phyloP scores from a whole-genome alignment of 2,888 invertebrate genomes.

The Aromia moschata region DNA sequence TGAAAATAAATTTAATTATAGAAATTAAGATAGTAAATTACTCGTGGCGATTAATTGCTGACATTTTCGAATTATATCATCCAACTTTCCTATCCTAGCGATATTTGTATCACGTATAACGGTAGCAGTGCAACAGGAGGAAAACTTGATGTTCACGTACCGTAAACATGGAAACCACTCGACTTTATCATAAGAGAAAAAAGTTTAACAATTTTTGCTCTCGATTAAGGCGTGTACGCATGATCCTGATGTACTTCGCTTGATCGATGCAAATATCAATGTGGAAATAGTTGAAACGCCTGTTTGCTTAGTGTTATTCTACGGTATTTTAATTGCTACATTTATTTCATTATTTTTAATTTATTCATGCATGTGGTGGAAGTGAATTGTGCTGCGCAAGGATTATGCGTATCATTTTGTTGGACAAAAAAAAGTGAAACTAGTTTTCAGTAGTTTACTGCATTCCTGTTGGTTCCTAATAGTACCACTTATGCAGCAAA shows the following conservation, averaged over 20 bases:
- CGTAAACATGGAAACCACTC: no score
- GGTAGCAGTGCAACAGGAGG: no score
- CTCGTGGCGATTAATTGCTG: neutral
- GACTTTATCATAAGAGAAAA: no score
- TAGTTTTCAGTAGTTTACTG: neutral
- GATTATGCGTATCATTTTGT: no score
- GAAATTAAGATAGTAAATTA: constrained; percentile 5
- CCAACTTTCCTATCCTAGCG: no score
- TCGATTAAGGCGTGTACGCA: neutral
- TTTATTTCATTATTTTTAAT: neutral
- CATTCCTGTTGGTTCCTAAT: neutral
- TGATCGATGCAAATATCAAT: neutral
- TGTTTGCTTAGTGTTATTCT: neutral
- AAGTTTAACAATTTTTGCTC: neutral
- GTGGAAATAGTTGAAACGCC: neutral
- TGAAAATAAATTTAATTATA: constrained; percentile 5
- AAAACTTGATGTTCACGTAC: no score
- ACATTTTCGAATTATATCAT: neutral
- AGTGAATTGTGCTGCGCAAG: neutral
- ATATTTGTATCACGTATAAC: no score
- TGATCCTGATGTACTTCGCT: neutral
- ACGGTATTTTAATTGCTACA: neutral
- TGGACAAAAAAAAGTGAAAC: neutral
- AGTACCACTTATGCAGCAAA: neutral
- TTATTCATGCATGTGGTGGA: neutral